These are phyloP conservation scores for Papilio polytes DNA, from an alignment of 1,140 invertebrate genomes.

Conservation along the genomic window DNA sequence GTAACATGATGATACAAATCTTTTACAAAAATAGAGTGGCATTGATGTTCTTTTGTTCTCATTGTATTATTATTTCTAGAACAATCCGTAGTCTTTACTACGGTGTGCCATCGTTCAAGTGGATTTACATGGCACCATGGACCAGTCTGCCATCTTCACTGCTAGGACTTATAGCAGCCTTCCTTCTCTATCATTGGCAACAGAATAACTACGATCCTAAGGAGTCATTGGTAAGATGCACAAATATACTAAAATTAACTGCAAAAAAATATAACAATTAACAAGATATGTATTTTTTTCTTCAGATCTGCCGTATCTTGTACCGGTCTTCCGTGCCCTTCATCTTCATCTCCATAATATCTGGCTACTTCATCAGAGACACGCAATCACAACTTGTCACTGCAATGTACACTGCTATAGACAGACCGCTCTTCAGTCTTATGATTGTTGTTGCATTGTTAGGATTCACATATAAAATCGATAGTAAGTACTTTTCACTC, in stretches of 20 bases:
- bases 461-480: conserved; percentile 51
- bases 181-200: conserved; percentile 47
- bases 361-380: conserved; percentile 45
- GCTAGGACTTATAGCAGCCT: conserved; percentile 53
- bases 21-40: background rate
- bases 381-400: conserved; percentile 25
- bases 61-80: conserved; percentile 7
- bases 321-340: conserved; percentile 45
- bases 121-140: conserved; percentile 60
- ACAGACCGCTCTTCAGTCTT: conserved; percentile 49
- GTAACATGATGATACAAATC: too few relatives aligned
- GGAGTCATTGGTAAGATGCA: conserved; percentile 44
- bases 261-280: too few relatives aligned
- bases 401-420: conserved; percentile 50
- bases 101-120: conserved; percentile 51
- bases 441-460: conserved; percentile 46
- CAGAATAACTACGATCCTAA: conserved; percentile 42
- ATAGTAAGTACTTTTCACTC: conserved; percentile 45
- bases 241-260: background rate
- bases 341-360: conserved; percentile 49
- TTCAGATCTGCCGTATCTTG: conserved; percentile 46
- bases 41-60: background rate
- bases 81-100: conserved; percentile 42
- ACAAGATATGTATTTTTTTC: background rate
- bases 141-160: conserved; percentile 56